Evolutionary conservation across 2,888 invertebrate genomes (phyloP).

Genomic region (Heliothis peltigera): DNA sequence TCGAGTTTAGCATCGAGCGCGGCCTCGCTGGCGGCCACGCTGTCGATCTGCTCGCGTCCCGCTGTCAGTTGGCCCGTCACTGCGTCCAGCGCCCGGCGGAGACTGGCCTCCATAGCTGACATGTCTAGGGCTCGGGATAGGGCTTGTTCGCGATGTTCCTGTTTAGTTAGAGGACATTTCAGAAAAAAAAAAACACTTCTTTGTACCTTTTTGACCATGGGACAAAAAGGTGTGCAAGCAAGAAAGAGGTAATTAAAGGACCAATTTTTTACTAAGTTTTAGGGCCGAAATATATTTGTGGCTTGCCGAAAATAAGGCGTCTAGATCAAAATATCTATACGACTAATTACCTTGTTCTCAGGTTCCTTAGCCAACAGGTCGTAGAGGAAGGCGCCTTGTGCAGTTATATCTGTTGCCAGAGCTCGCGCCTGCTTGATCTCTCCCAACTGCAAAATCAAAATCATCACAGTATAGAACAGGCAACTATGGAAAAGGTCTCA

Average conservation of each 20-base stretch:
- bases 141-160: slow-evolving; percentile 93
- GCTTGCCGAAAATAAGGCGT: too few relatives aligned
- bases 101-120: slow-evolving; percentile 93
- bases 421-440: slow-evolving; percentile 96
- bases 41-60: slow-evolving; percentile 94
- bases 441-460: slow-evolving; percentile 89
- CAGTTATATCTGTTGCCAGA: slow-evolving; percentile 97
- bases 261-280: too few relatives aligned
- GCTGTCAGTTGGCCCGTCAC: slow-evolving; percentile 93
- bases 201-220: neutral
- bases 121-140: slow-evolving; percentile 96
- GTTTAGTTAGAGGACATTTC: neutral
- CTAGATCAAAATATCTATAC: too few relatives aligned
- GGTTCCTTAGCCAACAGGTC: slow-evolving; percentile 97
- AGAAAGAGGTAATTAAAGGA: too few relatives aligned
- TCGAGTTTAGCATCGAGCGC: slow-evolving; percentile 97
- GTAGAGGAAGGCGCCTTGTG: slow-evolving; percentile 96
- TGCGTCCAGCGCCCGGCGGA: slow-evolving; percentile 93
- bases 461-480: too few relatives aligned
- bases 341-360: slow-evolving; percentile 92
- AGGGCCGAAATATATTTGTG: too few relatives aligned
- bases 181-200: neutral
- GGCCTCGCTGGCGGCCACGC: slow-evolving; percentile 96
- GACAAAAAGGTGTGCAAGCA: too few relatives aligned
- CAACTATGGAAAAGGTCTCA: neutral